A percentile compares a stretch with the other conserved stretches of the same genome.
These are phyloP conservation scores for Callopanchax toddi DNA, from an alignment of 2,113 vertebrate genomes.

Conservation along the genomic window DNA sequence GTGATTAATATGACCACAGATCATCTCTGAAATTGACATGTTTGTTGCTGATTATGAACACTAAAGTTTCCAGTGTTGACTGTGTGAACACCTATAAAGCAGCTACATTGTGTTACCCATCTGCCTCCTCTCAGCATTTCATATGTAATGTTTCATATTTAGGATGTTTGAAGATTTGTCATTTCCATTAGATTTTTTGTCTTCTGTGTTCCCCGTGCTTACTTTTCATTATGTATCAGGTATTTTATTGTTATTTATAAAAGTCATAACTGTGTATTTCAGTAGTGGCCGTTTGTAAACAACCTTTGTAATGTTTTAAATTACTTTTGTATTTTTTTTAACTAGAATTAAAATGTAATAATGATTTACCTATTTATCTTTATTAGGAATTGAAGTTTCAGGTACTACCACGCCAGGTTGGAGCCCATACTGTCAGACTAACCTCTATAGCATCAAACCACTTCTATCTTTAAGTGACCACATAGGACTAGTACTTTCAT, in stretches of 20 bases:
- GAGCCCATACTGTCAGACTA: too few species aligned
- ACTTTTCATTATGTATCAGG: constrained; percentile 62
- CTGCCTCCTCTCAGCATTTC: background rate
- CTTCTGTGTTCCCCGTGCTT: constrained; percentile 2
- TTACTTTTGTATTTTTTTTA: constrained; percentile 69
- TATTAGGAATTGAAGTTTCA: constrained; percentile 1
- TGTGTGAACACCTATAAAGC: constrained; percentile 21
- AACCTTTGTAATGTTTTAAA: constrained; percentile 67
- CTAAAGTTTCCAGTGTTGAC: constrained; percentile 31
- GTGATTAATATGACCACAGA: background rate
- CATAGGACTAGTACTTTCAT: too few species aligned
- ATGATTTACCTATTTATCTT: constrained; percentile 29
- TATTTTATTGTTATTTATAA: constrained; percentile 79
- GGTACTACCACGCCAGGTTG: background rate
- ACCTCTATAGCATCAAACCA: too few species aligned
- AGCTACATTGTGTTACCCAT: constrained; percentile 24
- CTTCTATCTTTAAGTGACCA: too few species aligned
- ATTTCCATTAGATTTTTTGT: constrained; percentile 16
- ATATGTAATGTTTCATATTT: constrained; percentile 16
- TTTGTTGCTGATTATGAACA: constrained; percentile 47
- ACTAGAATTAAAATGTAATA: constrained; percentile 72
- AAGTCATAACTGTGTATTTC: constrained; percentile 63
- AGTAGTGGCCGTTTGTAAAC: constrained; percentile 57
- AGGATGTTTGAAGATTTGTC: constrained; percentile 25
- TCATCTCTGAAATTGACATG: constrained; percentile 15